phyloP scores from a whole-genome alignment of 2,888 invertebrate species.

The Leptinotarsa haldemani region DNA sequence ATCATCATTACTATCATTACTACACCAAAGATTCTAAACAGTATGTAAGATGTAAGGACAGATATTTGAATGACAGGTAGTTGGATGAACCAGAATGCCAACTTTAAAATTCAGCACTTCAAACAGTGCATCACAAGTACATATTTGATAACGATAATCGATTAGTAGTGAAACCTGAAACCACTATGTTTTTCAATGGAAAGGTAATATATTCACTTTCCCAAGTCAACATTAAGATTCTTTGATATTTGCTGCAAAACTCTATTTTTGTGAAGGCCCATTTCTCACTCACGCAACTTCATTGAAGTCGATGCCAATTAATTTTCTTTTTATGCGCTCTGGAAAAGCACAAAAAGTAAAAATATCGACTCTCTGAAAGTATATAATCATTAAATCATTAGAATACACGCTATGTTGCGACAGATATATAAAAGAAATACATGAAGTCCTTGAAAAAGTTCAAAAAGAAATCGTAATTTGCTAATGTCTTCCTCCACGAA shows the following conservation, averaged over 20 bases:
- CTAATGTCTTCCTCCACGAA: not conserved
- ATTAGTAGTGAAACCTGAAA: not conserved
- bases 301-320: conserved; percentile 21
- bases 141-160: not conserved
- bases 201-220: not conserved
- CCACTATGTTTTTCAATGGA: not conserved
- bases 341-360: conserved; percentile 14
- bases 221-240: conserved; percentile 5
- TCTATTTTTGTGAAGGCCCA: conserved; percentile 2
- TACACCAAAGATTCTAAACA: no score
- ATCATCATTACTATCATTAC: no score
- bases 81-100: no score
- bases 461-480: not conserved
- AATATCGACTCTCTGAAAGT: conserved; percentile 12
- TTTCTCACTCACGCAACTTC: conserved; percentile 17
- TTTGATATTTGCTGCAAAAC: conserved; percentile 14
- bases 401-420: conserved; percentile 19
- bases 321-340: conserved; percentile 13
- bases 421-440: not conserved
- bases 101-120: no score
- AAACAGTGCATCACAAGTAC: no score
- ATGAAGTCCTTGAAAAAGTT: not conserved
- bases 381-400: conserved; percentile 19
- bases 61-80: no score
- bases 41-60: no score